Evolutionary conservation across 2,797 vertebrate species (phyloP), one percentile per base, ranked within the genome.

Genomic region (Onychomys arenicola): DNA sequence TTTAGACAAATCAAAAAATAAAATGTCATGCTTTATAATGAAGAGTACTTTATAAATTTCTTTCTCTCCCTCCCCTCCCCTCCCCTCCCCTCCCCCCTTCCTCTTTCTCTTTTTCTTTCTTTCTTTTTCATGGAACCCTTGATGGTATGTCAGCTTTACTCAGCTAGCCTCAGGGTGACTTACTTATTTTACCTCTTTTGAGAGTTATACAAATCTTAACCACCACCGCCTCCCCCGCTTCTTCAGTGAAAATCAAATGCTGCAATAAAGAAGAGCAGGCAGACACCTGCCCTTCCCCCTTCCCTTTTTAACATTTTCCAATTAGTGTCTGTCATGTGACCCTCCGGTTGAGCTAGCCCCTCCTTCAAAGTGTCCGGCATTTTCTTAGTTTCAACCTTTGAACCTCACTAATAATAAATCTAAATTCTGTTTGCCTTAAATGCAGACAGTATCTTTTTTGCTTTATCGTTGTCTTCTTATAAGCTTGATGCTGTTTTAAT

Each of bases 361-460:
- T 82, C 95, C 96, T 97, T 95, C 88, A 84, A 90, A 97, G 94
- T 96, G 87, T 91, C 90, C 17, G 25, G 75, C 93, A 86, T 97
- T 97, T 97, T 97, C 93, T 96, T 95, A 83, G 13, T 89, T 97
- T 95, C 97, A 96, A 95, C 89, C 93, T 98, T 96, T 97, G 65
- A 95, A 93, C 95, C 82, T 93, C 86, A 63, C 93, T 93, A 87
- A 75, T 97, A 97, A 97, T 97, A 98, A 97, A 96, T 97, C 97
- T 93, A 80, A 76, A 46, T 73, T 75, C 76, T 88, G 32, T 63
- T 95, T 90, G 14, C 89, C 57, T 61, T 81, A 91, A 92, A 97
- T 94, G 78, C 29, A 96, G 80, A 63, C 90, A 91, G 65, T 69
- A 75, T 93, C 40, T 81, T 95, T 95, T 95, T 95, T 91, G 92